These are phyloP conservation scores for Eurypyga helias DNA, from an alignment of 2,113 vertebrate genomes.

Conservation along the genomic window DNA sequence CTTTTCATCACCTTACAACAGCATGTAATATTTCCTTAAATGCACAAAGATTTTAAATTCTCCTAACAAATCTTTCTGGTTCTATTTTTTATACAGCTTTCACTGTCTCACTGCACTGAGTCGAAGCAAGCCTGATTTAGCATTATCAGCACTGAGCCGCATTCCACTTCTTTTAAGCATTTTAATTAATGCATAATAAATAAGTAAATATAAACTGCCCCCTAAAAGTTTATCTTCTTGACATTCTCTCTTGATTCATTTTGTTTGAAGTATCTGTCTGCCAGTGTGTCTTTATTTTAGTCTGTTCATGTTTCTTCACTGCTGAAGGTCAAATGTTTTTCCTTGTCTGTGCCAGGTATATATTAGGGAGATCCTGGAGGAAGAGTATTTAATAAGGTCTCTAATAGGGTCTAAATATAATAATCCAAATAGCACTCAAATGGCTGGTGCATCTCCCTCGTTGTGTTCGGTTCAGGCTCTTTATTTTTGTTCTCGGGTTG, in stretches of 20 bases:
- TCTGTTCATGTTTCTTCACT: neutral
- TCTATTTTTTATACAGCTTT: neutral
- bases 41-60: neutral
- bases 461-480: neutral
- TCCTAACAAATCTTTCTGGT: neutral
- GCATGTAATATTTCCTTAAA: neutral
- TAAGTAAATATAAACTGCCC: neutral
- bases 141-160: neutral
- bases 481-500: neutral
- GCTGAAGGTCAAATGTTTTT: slow-evolving; percentile 9
- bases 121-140: neutral
- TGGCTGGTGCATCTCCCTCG: neutral
- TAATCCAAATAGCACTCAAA: neutral
- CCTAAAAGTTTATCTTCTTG: neutral
- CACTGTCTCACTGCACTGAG: neutral
- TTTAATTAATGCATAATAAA: slow-evolving; percentile 11
- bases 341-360: neutral
- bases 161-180: neutral
- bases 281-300: neutral
- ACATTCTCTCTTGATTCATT: neutral
- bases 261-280: neutral
- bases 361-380: neutral
- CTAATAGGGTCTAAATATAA: neutral
- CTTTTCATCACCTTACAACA: neutral
- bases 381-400: slow-evolving; percentile 1